Evolutionary conservation across 2,888 invertebrate species (phyloP).

Genomic region (Petrolisthes cinctipes): DNA sequence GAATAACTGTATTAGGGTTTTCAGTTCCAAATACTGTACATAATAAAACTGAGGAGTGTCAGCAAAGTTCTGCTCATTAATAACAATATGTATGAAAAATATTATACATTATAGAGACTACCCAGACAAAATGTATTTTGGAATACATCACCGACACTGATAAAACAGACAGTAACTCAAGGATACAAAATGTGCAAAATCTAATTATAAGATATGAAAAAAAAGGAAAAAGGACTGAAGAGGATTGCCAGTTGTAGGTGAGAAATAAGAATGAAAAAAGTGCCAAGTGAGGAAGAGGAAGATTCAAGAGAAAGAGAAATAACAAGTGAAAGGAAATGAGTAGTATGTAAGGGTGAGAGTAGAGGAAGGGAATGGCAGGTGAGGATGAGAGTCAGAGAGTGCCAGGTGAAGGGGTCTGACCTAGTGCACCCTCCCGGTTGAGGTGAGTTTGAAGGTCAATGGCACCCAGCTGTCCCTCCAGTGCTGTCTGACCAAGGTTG

Average conservation of each 20-base stretch:
- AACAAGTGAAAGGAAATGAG: not conserved
- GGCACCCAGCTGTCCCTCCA: slow-evolving; percentile 46
- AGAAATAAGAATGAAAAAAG: not conserved
- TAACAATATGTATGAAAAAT: too few relatives aligned
- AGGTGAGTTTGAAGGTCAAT: slow-evolving; percentile 60
- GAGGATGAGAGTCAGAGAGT: slow-evolving; percentile 11
- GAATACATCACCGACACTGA: too few relatives aligned
- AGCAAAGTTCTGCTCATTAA: too few relatives aligned
- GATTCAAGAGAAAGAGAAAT: not conserved
- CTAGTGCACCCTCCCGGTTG: slow-evolving; percentile 57
- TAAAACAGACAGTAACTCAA: too few relatives aligned
- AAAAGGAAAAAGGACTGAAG: not conserved
- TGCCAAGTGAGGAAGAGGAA: not conserved
- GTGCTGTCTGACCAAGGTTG: slow-evolving; percentile 42
- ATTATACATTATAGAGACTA: too few relatives aligned
- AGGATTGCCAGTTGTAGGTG: not conserved
- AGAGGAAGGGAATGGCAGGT: not conserved
- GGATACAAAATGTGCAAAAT: not conserved
- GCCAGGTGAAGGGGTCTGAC: slow-evolving; percentile 7
- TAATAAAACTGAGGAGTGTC: too few relatives aligned
- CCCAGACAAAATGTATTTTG: too few relatives aligned
- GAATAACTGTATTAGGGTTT: too few relatives aligned
- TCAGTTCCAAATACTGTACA: too few relatives aligned
- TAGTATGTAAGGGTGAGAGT: not conserved
- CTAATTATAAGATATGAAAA: not conserved